Evolutionary conservation across 2,113 vertebrate genomes (phyloP).

Genomic region (Willisornis vidua): DNA sequence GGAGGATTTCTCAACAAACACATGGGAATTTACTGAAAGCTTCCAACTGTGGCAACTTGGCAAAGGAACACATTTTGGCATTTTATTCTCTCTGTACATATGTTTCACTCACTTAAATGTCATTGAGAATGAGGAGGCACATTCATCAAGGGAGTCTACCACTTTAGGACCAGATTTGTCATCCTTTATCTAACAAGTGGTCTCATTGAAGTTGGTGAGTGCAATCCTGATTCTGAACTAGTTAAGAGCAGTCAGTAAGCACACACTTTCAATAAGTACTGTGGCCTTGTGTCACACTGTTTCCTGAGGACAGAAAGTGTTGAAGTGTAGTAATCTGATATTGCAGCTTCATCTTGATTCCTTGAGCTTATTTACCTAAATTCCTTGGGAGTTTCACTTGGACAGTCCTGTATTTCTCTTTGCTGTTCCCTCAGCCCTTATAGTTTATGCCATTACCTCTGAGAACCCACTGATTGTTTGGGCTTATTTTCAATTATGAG

Average conservation of each 20-base stretch:
- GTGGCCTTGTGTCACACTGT: background rate
- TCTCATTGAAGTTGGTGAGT: background rate
- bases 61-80: background rate
- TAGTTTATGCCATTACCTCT: background rate
- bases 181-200: background rate
- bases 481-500: background rate
- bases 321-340: background rate
- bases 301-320: background rate
- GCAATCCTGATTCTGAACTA: background rate
- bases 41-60: slow-evolving; percentile 42
- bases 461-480: background rate
- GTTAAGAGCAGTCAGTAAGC: background rate
- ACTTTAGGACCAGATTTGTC: background rate
- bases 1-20: slow-evolving; percentile 29
- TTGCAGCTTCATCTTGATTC: background rate
- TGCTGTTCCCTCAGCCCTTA: background rate
- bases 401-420: background rate
- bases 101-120: slow-evolving; percentile 50
- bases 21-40: slow-evolving; percentile 15
- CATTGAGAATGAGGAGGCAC: slow-evolving; percentile 18
- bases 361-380: slow-evolving; percentile 1
- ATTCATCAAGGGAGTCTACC: slow-evolving; percentile 14
- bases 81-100: slow-evolving; percentile 35
- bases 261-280: background rate
- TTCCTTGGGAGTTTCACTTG: background rate